A percentile compares a stretch with the other conserved stretches of the same genome.
Conservation (phyloP, 2,113 vertebrate species). For the Nycticorax nycticorax region DNA sequence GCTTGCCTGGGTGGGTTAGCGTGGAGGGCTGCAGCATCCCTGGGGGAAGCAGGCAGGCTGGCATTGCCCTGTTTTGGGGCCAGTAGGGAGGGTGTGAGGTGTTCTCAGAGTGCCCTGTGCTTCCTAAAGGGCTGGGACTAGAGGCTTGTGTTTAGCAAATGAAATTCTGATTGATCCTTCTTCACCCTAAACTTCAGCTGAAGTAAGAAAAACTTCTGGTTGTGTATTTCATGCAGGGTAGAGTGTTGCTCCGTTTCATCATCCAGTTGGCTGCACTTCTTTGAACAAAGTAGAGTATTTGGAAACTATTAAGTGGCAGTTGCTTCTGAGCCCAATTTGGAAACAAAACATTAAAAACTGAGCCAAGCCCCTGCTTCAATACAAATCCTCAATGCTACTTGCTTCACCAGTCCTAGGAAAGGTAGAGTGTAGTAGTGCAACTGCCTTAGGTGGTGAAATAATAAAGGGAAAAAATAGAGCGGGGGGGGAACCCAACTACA, state of each 20-base stretch:
- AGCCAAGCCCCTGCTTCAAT: not conserved
- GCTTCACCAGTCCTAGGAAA: not conserved
- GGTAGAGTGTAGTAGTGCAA: not conserved
- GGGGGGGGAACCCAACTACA: rapidly evolving
- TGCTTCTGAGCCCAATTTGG: not conserved
- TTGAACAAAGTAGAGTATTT: not conserved
- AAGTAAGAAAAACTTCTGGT: not conserved
- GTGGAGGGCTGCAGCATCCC: not conserved
- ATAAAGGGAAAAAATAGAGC: not conserved
- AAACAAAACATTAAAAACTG: not conserved
- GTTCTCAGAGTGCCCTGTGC: not conserved
- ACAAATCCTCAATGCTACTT: not conserved
- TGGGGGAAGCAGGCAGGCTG: not conserved
- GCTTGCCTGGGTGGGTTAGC: not conserved
- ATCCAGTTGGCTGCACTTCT: not conserved
- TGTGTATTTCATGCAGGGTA: rapidly evolving
- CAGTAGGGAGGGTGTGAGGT: not conserved
- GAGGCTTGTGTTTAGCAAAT: not conserved
- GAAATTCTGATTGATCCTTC: not conserved
- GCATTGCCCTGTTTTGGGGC: not conserved
- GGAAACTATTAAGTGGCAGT: not conserved
- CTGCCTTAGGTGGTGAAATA: not conserved
- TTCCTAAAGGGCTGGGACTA: not conserved
- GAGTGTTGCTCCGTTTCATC: not conserved
- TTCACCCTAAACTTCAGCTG: not conserved